Percentiles rank a stretch among this genome's conserved stretches.
phyloP scores from a whole-genome alignment of 1,140 invertebrate genomes.

The Schlechtendalia chinensis region DNA sequence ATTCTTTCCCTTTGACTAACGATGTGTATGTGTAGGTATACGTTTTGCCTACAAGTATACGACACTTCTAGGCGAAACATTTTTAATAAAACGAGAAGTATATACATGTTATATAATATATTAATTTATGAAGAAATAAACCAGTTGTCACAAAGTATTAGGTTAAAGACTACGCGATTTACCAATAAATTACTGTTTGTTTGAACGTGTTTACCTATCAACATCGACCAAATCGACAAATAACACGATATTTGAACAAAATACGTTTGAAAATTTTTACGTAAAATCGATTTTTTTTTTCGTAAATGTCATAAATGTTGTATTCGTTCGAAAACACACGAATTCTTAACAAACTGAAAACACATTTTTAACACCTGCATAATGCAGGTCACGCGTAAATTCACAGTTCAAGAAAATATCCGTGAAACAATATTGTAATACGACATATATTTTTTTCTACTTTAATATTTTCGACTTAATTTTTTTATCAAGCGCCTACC shows the following conservation, averaged over 20 bases:
- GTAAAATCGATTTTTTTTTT: neutral
- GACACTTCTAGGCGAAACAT: neutral
- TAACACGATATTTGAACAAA: constrained; percentile 6
- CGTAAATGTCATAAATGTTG: constrained; percentile 17
- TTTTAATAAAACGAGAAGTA: neutral
- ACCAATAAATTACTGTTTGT: constrained; percentile 2
- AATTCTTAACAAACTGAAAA: constrained; percentile 24
- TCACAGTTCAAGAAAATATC: neutral
- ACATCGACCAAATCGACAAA: neutral
- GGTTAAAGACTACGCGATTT: neutral
- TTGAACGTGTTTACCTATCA: neutral
- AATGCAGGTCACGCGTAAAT: constrained; percentile 7
- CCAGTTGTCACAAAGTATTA: constrained; percentile 5
- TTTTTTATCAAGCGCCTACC: no score
- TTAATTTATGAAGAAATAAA: neutral
- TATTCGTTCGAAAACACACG: neutral
- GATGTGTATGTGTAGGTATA: neutral
- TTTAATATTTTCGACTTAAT: no score
- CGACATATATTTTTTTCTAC: neutral
- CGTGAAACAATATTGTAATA: neutral
- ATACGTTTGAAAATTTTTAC: neutral
- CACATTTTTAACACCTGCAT: constrained; percentile 40
- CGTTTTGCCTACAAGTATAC: neutral
- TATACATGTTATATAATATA: neutral
- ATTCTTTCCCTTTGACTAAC: constrained; percentile 42